Conservation (phyloP, 2,888 invertebrate species). For the Nymphalis c-album region DNA sequence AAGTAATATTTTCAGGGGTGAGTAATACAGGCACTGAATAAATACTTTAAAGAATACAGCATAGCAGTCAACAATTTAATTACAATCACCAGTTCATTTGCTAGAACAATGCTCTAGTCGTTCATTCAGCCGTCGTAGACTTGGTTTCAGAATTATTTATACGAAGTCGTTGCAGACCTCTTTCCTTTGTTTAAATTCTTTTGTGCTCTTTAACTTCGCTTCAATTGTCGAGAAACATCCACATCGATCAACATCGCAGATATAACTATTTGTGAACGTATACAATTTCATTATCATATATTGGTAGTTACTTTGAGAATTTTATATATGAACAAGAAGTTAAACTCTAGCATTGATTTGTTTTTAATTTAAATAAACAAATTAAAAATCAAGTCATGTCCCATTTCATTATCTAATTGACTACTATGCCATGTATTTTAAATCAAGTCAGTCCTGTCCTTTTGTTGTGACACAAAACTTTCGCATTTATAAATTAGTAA, state of each 20-base stretch:
- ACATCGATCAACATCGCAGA: constrained; percentile 2
- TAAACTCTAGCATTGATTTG: no score
- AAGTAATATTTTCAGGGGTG: constrained; percentile 19
- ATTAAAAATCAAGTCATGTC: no score
- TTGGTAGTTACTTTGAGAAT: not conserved
- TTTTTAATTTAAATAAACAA: no score
- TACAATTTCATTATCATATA: not conserved
- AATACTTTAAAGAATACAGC: not conserved
- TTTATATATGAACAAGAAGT: no score
- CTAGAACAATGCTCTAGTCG: constrained; percentile 6
- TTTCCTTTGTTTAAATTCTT: constrained; percentile 12
- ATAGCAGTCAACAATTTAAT: constrained; percentile 6
- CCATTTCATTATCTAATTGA: no score
- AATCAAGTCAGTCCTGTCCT: not conserved
- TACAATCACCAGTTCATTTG: constrained; percentile 6
- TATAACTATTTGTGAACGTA: not conserved
- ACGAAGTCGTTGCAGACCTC: constrained; percentile 9
- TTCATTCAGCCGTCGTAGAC: constrained; percentile 2
- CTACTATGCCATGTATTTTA: not conserved
- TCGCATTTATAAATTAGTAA: not conserved
- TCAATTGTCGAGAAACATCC: constrained; percentile 15
- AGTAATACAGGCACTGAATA: not conserved
- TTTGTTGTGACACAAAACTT: not conserved
- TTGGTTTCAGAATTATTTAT: constrained; percentile 21
- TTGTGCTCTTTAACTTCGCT: constrained; percentile 11